Percentiles rank a stretch among this genome's conserved stretches.
phyloP scores from a whole-genome alignment of 1,140 invertebrate genomes.

The Drosophila elegans region DNA sequence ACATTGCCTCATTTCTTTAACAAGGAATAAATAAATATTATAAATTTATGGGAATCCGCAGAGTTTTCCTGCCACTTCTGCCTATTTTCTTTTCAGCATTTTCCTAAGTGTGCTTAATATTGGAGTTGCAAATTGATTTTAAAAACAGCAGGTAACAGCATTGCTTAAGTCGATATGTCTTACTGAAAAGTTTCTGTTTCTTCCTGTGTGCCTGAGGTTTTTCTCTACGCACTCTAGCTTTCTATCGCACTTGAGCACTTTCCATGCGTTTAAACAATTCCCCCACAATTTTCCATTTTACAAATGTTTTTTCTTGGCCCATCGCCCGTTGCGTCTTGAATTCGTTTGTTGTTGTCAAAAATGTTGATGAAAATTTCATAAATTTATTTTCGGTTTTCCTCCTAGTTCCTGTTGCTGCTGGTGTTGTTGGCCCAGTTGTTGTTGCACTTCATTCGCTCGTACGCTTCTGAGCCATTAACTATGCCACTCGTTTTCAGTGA shows the following conservation, averaged over 20 bases:
- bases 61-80: too few species aligned
- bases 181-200: neutral
- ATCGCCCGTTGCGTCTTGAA: conserved; percentile 8
- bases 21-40: too few species aligned
- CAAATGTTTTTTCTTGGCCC: conserved; percentile 56
- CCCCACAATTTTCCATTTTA: conserved; percentile 59
- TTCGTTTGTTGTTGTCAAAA: conserved; percentile 59
- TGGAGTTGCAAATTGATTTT: neutral
- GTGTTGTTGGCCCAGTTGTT: conserved; percentile 26
- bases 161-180: neutral
- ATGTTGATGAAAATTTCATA: conserved; percentile 81
- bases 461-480: conserved; percentile 76
- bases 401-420: conserved; percentile 15
- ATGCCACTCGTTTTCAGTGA: conserved; percentile 21
- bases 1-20: too few species aligned
- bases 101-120: too few species aligned
- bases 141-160: neutral
- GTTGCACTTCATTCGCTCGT: conserved; percentile 69
- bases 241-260: conserved; percentile 57
- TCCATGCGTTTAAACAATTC: conserved; percentile 82
- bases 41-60: too few species aligned
- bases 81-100: too few species aligned
- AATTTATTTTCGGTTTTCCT: conserved; percentile 58
- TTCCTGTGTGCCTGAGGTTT: conserved; percentile 5
- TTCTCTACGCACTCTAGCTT: conserved; percentile 5